phyloP scores from a whole-genome alignment of 2,797 vertebrate genomes.

The Podarcis siculus region DNA sequence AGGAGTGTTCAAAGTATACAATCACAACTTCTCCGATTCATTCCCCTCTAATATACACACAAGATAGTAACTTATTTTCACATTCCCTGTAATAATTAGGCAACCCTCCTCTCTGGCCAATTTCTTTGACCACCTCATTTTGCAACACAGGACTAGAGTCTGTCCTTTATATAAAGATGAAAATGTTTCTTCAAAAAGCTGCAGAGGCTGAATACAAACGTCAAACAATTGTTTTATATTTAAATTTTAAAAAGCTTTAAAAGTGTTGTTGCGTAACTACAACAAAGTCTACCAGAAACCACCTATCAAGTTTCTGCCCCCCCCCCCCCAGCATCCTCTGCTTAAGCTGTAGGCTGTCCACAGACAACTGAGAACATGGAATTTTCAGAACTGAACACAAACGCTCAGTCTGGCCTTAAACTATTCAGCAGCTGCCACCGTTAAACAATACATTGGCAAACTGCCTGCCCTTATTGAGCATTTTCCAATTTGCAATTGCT shows the following conservation, averaged over 20 bases:
- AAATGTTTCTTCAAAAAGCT: background rate
- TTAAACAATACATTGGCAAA: background rate
- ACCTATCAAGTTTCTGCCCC: background rate
- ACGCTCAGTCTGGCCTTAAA: background rate
- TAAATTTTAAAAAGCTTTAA: background rate
- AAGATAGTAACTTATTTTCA: background rate
- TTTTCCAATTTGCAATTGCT: conserved; percentile 9
- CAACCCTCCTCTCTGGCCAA: background rate
- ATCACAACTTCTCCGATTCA: background rate
- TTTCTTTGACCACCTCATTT: background rate
- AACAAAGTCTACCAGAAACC: background rate
- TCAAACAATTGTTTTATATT: background rate
- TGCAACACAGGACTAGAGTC: background rate
- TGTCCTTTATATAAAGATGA: background rate
- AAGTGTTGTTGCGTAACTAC: background rate
- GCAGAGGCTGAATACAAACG: background rate
- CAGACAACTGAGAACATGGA: background rate
- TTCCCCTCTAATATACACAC: background rate
- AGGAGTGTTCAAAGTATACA: background rate
- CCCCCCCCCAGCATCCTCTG: background rate
- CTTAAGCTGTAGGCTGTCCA: background rate
- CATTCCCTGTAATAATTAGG: background rate
- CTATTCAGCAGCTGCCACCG: background rate
- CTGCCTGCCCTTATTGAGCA: background rate
- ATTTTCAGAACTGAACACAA: conserved; percentile 4